Percentiles rank a stretch among this genome's conserved stretches.
These are phyloP conservation scores for Zygogramma bicolorata DNA, from an alignment of 2,888 invertebrate species.

Conservation along the genomic window DNA sequence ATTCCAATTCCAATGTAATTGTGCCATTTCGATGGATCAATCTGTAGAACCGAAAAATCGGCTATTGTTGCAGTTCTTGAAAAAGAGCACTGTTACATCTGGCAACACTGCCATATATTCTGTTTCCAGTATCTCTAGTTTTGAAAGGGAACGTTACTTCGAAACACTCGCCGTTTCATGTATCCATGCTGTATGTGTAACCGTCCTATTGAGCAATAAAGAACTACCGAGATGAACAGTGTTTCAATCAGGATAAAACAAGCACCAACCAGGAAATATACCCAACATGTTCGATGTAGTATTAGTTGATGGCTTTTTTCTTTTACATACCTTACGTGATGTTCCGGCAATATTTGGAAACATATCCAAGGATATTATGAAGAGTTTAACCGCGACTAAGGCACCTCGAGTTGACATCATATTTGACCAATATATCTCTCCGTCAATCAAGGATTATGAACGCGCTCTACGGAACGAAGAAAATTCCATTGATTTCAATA, in stretches of 20 bases:
- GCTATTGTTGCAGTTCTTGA: not conserved
- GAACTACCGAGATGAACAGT: no score
- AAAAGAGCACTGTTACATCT: not conserved
- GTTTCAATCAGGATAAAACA: no score
- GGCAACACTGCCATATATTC: constrained; percentile 33
- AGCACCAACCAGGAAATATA: constrained; percentile 21
- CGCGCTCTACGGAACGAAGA: constrained; percentile 7
- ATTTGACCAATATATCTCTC: constrained; percentile 47
- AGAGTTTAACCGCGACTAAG: constrained; percentile 32
- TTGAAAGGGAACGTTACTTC: no score
- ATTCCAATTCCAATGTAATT: constrained; percentile 48
- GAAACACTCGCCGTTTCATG: no score
- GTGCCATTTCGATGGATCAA: constrained; percentile 52
- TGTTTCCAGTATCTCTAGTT: no score
- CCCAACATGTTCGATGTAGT: no score
- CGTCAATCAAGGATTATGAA: constrained; percentile 25
- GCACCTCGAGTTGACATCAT: constrained; percentile 46
- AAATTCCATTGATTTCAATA: constrained; percentile 24
- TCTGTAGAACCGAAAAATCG: constrained; percentile 49
- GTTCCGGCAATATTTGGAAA: constrained; percentile 37
- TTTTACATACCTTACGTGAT: constrained; percentile 50
- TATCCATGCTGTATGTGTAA: no score
- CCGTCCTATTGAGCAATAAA: no score
- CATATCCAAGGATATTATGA: constrained; percentile 45
- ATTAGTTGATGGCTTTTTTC: constrained; percentile 52